A percentile compares a stretch with the other conserved stretches of the same genome.
Conservation (phyloP, 2,797 vertebrate genomes). For the Acridotheres tristis region DNA sequence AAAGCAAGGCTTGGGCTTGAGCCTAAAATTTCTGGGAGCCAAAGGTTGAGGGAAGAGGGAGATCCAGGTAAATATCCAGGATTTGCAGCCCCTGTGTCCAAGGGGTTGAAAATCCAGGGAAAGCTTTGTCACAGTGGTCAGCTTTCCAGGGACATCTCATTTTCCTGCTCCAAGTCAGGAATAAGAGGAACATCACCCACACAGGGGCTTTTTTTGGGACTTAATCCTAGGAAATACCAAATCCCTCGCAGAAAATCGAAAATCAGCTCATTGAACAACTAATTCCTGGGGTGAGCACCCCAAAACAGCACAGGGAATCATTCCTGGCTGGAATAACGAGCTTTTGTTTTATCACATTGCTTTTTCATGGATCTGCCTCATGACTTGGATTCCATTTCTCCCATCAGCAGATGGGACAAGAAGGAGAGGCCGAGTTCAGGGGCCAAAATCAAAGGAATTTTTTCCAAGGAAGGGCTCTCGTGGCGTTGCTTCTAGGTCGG, state of each 20-base stretch:
- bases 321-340: background rate
- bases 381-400: background rate
- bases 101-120: background rate
- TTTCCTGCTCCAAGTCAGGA: background rate
- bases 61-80: background rate
- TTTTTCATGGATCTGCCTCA: background rate
- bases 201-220: fast-evolving
- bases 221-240: background rate
- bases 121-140: background rate
- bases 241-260: background rate
- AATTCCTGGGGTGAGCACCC: background rate
- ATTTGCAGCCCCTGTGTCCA: background rate
- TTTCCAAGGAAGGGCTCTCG: background rate
- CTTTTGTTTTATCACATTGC: fast-evolving
- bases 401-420: background rate
- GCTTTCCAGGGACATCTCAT: background rate
- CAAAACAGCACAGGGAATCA: background rate
- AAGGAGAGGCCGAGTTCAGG: background rate
- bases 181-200: fast-evolving
- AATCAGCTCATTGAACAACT: background rate
- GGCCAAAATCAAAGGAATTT: background rate
- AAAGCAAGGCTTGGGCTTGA: background rate
- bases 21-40: background rate
- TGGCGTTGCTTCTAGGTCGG: fast-evolving
- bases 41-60: background rate